Base-by-base conservation (phyloP, 2,888 invertebrate genomes). In the Mesochorus sp. region DNA sequence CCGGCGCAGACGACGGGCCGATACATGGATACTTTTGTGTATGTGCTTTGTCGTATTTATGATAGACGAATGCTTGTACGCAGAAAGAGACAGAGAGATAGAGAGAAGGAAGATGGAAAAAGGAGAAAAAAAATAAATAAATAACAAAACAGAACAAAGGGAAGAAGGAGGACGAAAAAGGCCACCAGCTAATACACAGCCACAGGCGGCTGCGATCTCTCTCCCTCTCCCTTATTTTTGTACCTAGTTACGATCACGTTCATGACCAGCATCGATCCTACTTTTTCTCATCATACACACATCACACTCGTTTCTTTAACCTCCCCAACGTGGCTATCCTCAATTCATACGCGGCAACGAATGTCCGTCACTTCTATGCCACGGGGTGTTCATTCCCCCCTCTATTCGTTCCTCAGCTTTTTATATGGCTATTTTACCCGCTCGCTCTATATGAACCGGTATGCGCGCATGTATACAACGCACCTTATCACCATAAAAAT, bases 401-500 rank as follows among this genome's bases (percentile, higher is more conserved):
- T 6, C 34, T 10, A 24, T 39, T 19, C 34, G 37, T 24, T 5
- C 53, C 42, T 42, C 59, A n/a, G 8, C 39, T 49, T 64, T 67
- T 24, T 64, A 37, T 66, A 42, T 67, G 42, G 53, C 67, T 51
- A 37, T 74, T 42, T 76, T 67, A 62, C 51, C 53, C 44, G 61
- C 61, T 51, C 49, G 26, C 67, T 68, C 68, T 72, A 72, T 85
- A 88, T 87, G 85, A 86, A 85, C 83, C 80, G 83, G 82, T 85
- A 72, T 59, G 59, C 61, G 79, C 70, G 76, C n/a, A n/a, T n/a
- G n/a, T 79, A 85, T 82, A 84, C 81, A 74, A 82, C 81, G 85
- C 86, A 86, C 86, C 88, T 90, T 88, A 90, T 90, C 89, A 90
- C 88, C 89, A 89, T 90, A 90, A 90, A 90, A 90, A 89, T 90